These are phyloP conservation scores for Sycophila sp. DNA, from an alignment of 1,140 invertebrate genomes.

Conservation along the genomic window DNA sequence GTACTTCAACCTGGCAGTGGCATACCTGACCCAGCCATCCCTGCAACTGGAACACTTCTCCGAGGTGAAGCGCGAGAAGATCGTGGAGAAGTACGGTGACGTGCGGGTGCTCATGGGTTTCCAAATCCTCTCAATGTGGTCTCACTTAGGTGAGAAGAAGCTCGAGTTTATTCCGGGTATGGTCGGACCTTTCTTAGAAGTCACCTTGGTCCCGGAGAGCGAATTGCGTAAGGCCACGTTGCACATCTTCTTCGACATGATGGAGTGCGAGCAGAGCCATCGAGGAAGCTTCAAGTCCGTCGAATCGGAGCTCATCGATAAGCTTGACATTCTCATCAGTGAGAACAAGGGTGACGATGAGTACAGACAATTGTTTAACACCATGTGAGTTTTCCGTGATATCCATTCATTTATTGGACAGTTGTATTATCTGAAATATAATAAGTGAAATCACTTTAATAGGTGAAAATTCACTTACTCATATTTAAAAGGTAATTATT, in stretches of 20 bases:
- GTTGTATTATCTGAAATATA: no score
- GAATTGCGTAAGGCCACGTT: conserved; percentile 90
- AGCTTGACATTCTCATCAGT: conserved; percentile 90
- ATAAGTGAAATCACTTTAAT: no score
- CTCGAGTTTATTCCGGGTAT: conserved; percentile 91
- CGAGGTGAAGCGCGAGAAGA: conserved; percentile 80
- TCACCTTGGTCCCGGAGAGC: conserved; percentile 89
- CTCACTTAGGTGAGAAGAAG: conserved; percentile 84
- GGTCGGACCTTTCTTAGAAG: conserved; percentile 94
- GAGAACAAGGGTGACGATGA: conserved; percentile 95
- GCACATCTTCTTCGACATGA: conserved; percentile 96
- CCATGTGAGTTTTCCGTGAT: conserved; percentile 91
- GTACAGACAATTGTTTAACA: conserved; percentile 90
- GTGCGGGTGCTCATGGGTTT: conserved; percentile 94
- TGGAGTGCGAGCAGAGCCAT: conserved; percentile 89
- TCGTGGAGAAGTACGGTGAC: conserved; percentile 85
- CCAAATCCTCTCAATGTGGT: conserved; percentile 95
- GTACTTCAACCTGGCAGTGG: conserved; percentile 89
- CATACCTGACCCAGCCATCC: conserved; percentile 87
- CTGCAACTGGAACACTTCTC: conserved; percentile 88
- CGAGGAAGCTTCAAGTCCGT: conserved; percentile 88
- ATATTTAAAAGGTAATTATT: no score
- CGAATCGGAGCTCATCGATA: conserved; percentile 92
- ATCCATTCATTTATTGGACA: no score
- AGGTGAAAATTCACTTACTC: no score